Evolutionary conservation across 2,888 invertebrate species (phyloP), one percentile per base, ranked within the genome.

Genomic region (Cataglyphis cursor): DNA sequence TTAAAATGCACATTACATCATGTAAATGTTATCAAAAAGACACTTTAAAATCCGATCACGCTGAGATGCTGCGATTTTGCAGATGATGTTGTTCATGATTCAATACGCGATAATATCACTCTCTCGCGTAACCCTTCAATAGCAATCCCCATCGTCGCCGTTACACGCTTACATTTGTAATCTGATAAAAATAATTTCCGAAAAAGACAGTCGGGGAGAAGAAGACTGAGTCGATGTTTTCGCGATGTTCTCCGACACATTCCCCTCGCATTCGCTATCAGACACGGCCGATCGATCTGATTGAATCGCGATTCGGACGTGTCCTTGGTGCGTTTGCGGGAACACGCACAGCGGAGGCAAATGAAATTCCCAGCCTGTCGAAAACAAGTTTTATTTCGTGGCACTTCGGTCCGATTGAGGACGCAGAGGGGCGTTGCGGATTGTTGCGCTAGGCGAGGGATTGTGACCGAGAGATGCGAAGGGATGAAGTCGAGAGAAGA

Each of bases 371-470:
- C 87, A 81, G 81, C 66, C 87, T 82, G 75, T 59, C 82, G 88
- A 86, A 86, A 91, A 86, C 85, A 91, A 91, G 89, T 91, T 91
- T 90, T 88, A 89, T 89, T 91, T 86, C 87, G 87, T 81, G 88
- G 85, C 87, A 87, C 87, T 90, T 85, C 78, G 70, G 82, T 84
- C 84, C 88, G 85, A 90, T 88, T 81, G 84, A 87, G 84, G 64
- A 24, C 59, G 28, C 61, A 41, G 61, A 44, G 66, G 35, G 74
- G 66, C 59, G 84, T 80, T 73, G 86, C 81, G 84, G 83, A 51
- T 84, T 83, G 84, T 83, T 86, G 82, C 74, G 61, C 81, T 28
- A 81, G 82, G 65, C 62, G 48, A 75, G 68, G 70, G 74, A 64
- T 48, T 48, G 70, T 41, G 48, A 80, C 54, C 57, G 74, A 65